These are phyloP conservation scores for Drosophila tripunctata DNA, from an alignment of 2,888 invertebrate genomes.

Conservation along the genomic window DNA sequence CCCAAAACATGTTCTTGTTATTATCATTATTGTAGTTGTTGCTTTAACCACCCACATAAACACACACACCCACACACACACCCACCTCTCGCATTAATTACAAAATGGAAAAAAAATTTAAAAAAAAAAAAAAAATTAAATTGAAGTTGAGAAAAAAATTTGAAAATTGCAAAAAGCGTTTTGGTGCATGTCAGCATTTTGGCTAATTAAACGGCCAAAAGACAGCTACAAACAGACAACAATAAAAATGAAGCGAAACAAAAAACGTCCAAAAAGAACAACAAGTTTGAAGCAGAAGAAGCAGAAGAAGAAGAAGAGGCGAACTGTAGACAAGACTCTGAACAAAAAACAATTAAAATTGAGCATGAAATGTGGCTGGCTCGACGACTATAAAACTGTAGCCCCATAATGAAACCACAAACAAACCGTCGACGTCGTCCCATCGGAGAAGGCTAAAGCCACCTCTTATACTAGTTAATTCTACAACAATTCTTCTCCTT, in stretches of 20 bases:
- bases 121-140: slow-evolving; percentile 3
- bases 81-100: no score
- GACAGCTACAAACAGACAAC: slow-evolving; percentile 14
- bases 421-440: slow-evolving; percentile 1
- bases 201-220: slow-evolving; percentile 67
- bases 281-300: slow-evolving; percentile 7
- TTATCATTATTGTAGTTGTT: background rate
- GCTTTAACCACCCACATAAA: background rate
- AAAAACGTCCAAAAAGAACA: slow-evolving; percentile 24
- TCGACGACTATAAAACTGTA: slow-evolving; percentile 63
- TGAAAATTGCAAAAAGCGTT: slow-evolving; percentile 66
- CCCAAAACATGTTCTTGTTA: background rate
- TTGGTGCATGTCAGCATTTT: slow-evolving; percentile 63
- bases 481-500: background rate
- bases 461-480: background rate
- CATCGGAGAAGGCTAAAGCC: background rate
- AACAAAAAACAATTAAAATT: slow-evolving; percentile 74
- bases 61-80: slow-evolving; percentile 16
- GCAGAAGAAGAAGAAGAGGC: background rate
- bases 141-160: slow-evolving; percentile 16
- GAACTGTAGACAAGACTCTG: slow-evolving; percentile 17
- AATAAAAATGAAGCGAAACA: slow-evolving; percentile 1
- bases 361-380: slow-evolving; percentile 46
- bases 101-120: no score
- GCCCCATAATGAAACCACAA: slow-evolving; percentile 4